A percentile compares a stretch with the other conserved stretches of the same genome.
Evolutionary conservation across 1,140 invertebrate species (phyloP).

Genomic region (Drosophila mauritiana): DNA sequence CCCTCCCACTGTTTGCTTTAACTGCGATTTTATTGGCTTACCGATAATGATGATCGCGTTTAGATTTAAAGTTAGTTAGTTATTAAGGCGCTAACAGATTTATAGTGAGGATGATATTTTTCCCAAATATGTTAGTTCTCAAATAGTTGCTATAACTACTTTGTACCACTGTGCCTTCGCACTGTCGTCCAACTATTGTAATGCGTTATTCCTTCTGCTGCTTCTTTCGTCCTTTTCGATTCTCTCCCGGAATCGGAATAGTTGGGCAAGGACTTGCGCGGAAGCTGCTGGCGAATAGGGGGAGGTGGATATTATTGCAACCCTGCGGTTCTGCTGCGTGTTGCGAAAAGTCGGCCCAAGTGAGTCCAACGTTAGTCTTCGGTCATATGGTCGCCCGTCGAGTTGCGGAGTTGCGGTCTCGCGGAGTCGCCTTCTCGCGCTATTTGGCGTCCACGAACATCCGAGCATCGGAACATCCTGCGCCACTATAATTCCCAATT

Average conservation of each 20-base stretch:
- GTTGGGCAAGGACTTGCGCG: slow-evolving; percentile 72
- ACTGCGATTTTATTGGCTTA: slow-evolving; percentile 7
- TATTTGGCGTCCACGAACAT: slow-evolving; percentile 30
- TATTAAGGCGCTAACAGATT: neutral
- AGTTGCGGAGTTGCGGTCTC: slow-evolving; percentile 43
- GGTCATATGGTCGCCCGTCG: slow-evolving; percentile 61
- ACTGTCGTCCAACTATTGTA: slow-evolving; percentile 23
- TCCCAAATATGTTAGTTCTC: no score
- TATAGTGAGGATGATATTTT: no score
- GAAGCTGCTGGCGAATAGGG: slow-evolving; percentile 51
- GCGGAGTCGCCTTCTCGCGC: slow-evolving; percentile 38
- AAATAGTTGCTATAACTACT: no score
- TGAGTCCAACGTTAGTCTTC: slow-evolving; percentile 1
- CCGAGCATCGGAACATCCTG: slow-evolving; percentile 44
- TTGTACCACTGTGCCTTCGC: slow-evolving; percentile 6
- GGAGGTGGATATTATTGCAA: slow-evolving; percentile 12
- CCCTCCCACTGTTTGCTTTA: slow-evolving; percentile 15
- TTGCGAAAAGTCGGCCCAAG: neutral
- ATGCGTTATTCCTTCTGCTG: slow-evolving; percentile 3
- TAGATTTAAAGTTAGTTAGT: neutral
- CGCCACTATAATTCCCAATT: slow-evolving; percentile 12
- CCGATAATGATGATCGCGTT: neutral
- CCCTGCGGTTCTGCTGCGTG: slow-evolving; percentile 10
- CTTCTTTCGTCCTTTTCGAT: slow-evolving; percentile 1
- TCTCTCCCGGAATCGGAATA: slow-evolving; percentile 30